Conservation (phyloP, 2,888 invertebrate genomes). For the Zaprionus lineosus region DNA sequence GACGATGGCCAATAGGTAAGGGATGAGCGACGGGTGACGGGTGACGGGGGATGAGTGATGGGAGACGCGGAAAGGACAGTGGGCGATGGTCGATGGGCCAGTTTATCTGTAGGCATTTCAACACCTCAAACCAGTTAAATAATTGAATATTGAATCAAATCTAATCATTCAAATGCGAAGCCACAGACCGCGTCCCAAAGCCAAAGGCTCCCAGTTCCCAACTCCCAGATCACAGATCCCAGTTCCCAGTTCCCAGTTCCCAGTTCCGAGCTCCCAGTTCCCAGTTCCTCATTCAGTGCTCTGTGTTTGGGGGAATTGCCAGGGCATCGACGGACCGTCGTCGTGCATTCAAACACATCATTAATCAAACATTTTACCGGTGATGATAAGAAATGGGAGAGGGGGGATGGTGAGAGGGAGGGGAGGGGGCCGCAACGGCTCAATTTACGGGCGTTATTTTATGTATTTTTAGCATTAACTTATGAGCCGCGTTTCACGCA, state of each 20-base stretch:
- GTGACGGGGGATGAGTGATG: background rate
- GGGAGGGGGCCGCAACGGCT: constrained; percentile 22
- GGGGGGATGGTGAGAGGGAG: no score
- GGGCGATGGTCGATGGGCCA: constrained; percentile 1
- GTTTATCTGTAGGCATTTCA: constrained; percentile 61
- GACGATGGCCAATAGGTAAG: background rate
- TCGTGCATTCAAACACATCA: constrained; percentile 53
- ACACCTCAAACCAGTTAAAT: constrained; percentile 75
- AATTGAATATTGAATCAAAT: constrained; percentile 79
- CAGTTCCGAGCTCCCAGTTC: background rate
- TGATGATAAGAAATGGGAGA: no score
- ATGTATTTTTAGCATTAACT: constrained; percentile 57
- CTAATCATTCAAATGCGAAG: constrained; percentile 75
- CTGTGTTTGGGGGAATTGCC: constrained; percentile 40
- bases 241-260: no score
- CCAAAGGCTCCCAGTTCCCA: background rate
- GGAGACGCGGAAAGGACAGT: no score
- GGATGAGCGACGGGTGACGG: background rate
- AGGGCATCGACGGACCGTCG: constrained; percentile 23
- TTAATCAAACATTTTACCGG: constrained; percentile 78
- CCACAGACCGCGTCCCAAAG: constrained; percentile 25
- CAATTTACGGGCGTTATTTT: constrained; percentile 45
- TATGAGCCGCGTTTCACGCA: constrained; percentile 24
- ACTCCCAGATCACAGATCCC: no score
- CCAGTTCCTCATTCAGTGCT: background rate